Base-by-base conservation (phyloP, 2,797 vertebrate species). In the Acanthopagrus latus region DNA sequence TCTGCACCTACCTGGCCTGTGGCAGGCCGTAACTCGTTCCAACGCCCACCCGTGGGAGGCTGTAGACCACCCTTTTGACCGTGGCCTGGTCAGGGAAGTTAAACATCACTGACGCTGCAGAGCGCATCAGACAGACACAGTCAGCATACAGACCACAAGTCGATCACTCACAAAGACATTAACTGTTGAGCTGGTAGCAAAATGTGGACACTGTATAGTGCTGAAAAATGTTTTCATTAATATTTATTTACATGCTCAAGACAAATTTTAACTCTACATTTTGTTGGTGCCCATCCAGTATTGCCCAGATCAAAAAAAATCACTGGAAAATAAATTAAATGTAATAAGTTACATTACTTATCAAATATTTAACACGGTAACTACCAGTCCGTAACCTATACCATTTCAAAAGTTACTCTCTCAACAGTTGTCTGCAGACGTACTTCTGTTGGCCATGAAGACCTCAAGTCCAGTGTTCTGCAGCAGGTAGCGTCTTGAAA, bases 401-500 rank as follows among this genome's bases (percentile, higher is more conserved):
- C 7, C 7, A 33, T 33, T 33, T 33, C 33, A 33, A 33, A 8
- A 33, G 33, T 33, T 33, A 33, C 33, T 33, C 33, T 33, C 33
- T 7, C 33, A 33, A 1, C 33, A 8, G 33, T 33, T 33, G 7
- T 33, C 7, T 63, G 44, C 51, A 76, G 52, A 92, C 97, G 91
- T 95, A 99, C 98, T 99, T 95, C 98, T 96, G 92, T 99, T 99
- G 83, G 98, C 98, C 98, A 99, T 99, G 82, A 99, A 99, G 52
- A 99, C 97, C 92, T 99, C 98, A 73, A 99, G 92, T 50, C 97
- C 98, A 0, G 98, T 99, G 81, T 97, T 99, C 86, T 99, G 98
- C 63, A 99, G 96, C 81, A 99, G 96, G 84, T 97, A 98, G 27
- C 97, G 97, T 71, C 98, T 96, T 83, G 98, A 97, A 91, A 99